These are phyloP conservation scores for Cordilura impudica DNA, from an alignment of 2,888 invertebrate genomes.

Conservation along the genomic window DNA sequence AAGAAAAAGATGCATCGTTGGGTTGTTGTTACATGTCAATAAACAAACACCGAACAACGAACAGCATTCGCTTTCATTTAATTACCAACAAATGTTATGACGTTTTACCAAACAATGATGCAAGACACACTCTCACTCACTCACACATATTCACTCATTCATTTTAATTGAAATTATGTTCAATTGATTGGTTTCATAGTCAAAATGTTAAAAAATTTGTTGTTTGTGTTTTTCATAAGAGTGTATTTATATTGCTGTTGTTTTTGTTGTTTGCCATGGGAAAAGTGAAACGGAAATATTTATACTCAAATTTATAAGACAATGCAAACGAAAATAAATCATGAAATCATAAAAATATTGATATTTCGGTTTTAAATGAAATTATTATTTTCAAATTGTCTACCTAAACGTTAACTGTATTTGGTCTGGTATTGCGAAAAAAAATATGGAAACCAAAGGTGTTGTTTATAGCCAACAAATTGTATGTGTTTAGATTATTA, in stretches of 20 bases:
- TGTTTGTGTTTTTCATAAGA: too few relatives aligned
- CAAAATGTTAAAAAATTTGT: background rate
- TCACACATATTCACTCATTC: background rate
- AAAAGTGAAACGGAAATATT: constrained; percentile 38
- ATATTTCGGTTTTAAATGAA: background rate
- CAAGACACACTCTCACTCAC: background rate
- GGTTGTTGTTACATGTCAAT: constrained; percentile 26
- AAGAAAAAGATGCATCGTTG: constrained; percentile 22
- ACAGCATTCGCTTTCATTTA: constrained; percentile 53
- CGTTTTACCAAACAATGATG: constrained; percentile 14
- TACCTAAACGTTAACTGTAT: constrained; percentile 31
- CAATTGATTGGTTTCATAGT: constrained; percentile 14
- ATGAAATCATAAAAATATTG: constrained; percentile 19
- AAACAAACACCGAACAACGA: constrained; percentile 27
- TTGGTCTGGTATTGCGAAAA: constrained; percentile 46
- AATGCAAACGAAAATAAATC: constrained; percentile 21
- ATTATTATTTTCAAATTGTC: constrained; percentile 39
- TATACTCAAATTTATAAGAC: background rate
- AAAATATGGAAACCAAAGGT: constrained; percentile 7
- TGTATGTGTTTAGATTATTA: constrained; percentile 45
- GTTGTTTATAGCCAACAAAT: constrained; percentile 8
- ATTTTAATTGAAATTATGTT: constrained; percentile 1
- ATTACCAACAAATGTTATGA: constrained; percentile 25
- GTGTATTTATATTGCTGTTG: constrained; percentile 11
- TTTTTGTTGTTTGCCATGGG: background rate